Evolutionary conservation across 1,140 invertebrate species (phyloP).

Genomic region (Euura lappo): DNA sequence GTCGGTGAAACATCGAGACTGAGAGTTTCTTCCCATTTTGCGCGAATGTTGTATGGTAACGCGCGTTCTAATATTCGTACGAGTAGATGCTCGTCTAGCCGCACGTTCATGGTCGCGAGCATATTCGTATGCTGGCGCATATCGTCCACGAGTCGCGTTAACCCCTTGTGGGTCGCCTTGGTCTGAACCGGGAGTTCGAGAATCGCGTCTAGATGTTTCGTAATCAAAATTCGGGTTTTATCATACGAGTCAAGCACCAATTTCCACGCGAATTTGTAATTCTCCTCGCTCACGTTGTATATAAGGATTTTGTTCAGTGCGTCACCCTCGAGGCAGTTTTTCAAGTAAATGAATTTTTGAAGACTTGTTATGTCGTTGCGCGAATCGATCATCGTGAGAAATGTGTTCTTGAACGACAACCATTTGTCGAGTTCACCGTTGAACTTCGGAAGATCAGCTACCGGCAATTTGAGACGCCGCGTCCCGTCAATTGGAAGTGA

Average conservation of each 20-base stretch:
- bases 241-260: constrained; percentile 18
- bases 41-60: constrained; percentile 18
- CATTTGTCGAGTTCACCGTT: constrained; percentile 20
- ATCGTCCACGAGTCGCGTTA: too few relatives aligned
- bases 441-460: constrained; percentile 26
- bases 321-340: too few relatives aligned
- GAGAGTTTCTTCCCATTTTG: constrained; percentile 25
- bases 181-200: constrained; percentile 16
- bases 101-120: constrained; percentile 21
- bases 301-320: too few relatives aligned
- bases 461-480: too few relatives aligned
- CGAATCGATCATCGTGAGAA: constrained; percentile 23
- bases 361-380: constrained; percentile 19
- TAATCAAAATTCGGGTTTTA: constrained; percentile 18
- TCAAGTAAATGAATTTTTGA: constrained; percentile 21
- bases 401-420: constrained; percentile 25
- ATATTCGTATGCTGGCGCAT: constrained; percentile 23
- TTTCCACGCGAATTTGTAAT: constrained; percentile 24
- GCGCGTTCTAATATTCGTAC: constrained; percentile 26
- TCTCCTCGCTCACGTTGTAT: constrained; percentile 22
- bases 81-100: constrained; percentile 21
- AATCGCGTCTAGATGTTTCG: constrained; percentile 22
- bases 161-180: constrained; percentile 21
- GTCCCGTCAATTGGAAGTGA: not conserved
- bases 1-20: constrained; percentile 11